A percentile compares a stretch with the other conserved stretches of the same genome.
Evolutionary conservation across 2,888 invertebrate species (phyloP).

Genomic region (Plusia festucae): DNA sequence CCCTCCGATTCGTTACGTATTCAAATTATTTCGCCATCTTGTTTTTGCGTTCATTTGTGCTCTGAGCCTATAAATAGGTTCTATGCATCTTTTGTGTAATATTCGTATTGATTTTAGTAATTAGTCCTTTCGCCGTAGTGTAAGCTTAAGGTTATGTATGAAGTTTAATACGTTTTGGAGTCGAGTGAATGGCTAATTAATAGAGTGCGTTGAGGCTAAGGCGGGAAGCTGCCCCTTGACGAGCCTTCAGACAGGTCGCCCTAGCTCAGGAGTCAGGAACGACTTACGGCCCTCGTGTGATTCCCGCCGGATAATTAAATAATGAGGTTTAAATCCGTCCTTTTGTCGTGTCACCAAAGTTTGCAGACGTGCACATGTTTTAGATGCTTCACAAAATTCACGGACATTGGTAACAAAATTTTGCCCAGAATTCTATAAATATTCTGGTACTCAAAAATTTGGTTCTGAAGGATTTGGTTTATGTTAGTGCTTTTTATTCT

Average conservation of each 20-base stretch:
- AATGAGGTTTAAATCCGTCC: slow-evolving; percentile 79
- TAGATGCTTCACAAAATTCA: slow-evolving; percentile 41
- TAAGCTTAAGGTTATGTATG: slow-evolving; percentile 35
- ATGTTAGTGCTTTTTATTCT: too few species aligned
- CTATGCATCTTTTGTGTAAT: slow-evolving; percentile 68
- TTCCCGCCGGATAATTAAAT: slow-evolving; percentile 82
- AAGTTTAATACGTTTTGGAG: slow-evolving; percentile 33
- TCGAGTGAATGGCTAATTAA: slow-evolving; percentile 77
- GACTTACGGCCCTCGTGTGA: slow-evolving; percentile 76
- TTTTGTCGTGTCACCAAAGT: slow-evolving; percentile 57
- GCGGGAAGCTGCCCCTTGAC: slow-evolving; percentile 72
- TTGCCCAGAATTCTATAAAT: background rate
- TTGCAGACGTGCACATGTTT: slow-evolving; percentile 49
- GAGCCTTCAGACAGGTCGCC: slow-evolving; percentile 76
- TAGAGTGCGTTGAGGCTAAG: slow-evolving; percentile 73
- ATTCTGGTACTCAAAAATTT: background rate
- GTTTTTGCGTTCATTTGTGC: slow-evolving; percentile 85
- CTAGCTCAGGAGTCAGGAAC: slow-evolving; percentile 65
- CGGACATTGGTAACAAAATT: slow-evolving; percentile 30
- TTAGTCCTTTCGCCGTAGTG: slow-evolving; percentile 58
- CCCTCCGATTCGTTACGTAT: slow-evolving; percentile 88
- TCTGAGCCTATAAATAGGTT: slow-evolving; percentile 73
- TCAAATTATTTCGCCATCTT: slow-evolving; percentile 87
- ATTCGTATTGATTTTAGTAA: slow-evolving; percentile 76
- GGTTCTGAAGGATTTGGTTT: background rate